Evolutionary conservation across 2,113 vertebrate species (phyloP).

Genomic region (Gallinago undulata): DNA sequence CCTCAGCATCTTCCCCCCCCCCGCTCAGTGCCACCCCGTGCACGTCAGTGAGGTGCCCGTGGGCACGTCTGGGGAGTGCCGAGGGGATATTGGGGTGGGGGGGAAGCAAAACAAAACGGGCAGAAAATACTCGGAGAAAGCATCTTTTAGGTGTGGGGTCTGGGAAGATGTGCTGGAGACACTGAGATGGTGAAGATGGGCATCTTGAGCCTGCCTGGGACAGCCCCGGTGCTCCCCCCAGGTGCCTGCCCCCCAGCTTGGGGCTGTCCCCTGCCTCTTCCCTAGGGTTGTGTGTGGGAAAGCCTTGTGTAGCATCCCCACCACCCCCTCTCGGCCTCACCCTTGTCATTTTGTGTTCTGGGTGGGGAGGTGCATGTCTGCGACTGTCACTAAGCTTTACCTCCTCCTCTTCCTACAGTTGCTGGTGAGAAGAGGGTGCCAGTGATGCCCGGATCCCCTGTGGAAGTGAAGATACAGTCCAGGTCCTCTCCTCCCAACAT

Average conservation of each 20-base stretch:
- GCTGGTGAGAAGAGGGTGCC: conserved; percentile 92
- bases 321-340: neutral
- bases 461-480: conserved; percentile 97
- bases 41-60: rapidly evolving
- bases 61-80: neutral
- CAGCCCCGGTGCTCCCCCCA: rapidly evolving
- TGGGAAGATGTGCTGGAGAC: neutral
- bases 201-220: neutral
- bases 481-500: conserved; percentile 92
- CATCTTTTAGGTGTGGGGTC: neutral
- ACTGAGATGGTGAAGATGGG: neutral
- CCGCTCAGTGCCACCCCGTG: too few relatives aligned
- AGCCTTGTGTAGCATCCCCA: neutral
- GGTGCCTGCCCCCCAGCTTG: neutral
- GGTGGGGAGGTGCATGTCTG: rapidly evolving
- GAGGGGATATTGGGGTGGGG: neutral
- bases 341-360: neutral
- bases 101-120: neutral
- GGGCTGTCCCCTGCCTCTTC: neutral
- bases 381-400: neutral
- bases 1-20: too few relatives aligned
- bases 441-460: conserved; percentile 98
- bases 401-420: conserved; percentile 76
- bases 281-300: rapidly evolving
- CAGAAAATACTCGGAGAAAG: neutral